phyloP scores from a whole-genome alignment of 2,797 vertebrate species.

The Calcarius lapponicus region DNA sequence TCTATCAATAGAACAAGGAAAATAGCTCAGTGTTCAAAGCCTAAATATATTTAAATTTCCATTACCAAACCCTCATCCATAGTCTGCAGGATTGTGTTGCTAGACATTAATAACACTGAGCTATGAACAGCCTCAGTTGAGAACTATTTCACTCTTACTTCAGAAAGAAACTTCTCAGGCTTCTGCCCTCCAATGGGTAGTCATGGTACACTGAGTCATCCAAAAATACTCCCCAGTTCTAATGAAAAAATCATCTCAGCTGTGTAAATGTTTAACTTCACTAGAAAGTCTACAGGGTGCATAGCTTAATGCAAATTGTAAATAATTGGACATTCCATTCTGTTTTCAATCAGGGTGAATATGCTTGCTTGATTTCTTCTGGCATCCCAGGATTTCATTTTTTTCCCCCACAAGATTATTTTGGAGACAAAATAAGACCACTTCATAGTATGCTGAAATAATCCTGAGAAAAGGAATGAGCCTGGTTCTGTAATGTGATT shows the following conservation, averaged over 20 bases:
- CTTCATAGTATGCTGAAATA: background rate
- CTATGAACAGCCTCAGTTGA: background rate
- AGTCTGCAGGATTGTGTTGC: background rate
- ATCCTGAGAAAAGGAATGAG: background rate
- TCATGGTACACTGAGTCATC: background rate
- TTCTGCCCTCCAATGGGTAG: background rate
- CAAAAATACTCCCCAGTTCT: background rate
- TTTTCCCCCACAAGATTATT: background rate
- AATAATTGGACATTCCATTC: background rate
- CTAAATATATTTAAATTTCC: background rate
- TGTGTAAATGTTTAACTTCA: background rate
- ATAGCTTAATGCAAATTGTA: background rate
- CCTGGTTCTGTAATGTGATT: background rate
- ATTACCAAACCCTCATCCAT: background rate
- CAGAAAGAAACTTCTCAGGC: background rate
- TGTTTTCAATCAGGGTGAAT: background rate
- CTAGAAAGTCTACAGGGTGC: background rate
- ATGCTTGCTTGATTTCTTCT: background rate
- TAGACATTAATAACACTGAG: background rate
- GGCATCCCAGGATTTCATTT: background rate
- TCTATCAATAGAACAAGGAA: background rate
- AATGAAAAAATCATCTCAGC: background rate
- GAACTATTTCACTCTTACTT: background rate
- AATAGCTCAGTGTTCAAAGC: background rate
- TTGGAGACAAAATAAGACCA: background rate